These are phyloP conservation scores for Meliscaeva auricollis DNA, from an alignment of 2,888 invertebrate genomes.

Conservation along the genomic window DNA sequence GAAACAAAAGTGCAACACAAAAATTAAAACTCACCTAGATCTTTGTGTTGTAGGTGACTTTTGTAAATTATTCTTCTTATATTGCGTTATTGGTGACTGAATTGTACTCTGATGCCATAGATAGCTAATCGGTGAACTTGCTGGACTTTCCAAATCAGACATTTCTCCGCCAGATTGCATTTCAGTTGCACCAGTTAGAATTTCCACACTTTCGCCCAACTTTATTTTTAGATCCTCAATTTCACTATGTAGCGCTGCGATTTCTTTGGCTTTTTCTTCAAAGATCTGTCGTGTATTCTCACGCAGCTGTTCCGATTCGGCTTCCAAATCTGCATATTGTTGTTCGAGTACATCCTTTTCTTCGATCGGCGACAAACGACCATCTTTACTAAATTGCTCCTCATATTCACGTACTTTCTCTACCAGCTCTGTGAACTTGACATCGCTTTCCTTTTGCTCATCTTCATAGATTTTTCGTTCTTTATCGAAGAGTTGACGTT, in stretches of 20 bases:
- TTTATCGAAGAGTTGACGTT: slow-evolving; percentile 88
- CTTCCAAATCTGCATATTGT: slow-evolving; percentile 89
- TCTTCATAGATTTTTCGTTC: slow-evolving; percentile 89
- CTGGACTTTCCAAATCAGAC: slow-evolving; percentile 80
- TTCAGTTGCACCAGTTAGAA: slow-evolving; percentile 82
- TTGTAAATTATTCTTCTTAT: slow-evolving; percentile 55
- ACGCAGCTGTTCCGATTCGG: slow-evolving; percentile 87
- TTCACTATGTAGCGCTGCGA: slow-evolving; percentile 85
- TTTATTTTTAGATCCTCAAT: slow-evolving; percentile 84
- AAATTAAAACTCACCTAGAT: slow-evolving; percentile 61
- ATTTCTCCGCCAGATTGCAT: slow-evolving; percentile 79
- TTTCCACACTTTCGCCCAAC: slow-evolving; percentile 82
- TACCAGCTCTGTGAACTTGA: slow-evolving; percentile 90
- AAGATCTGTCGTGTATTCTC: slow-evolving; percentile 85
- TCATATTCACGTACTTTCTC: slow-evolving; percentile 92
- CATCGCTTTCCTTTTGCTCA: slow-evolving; percentile 90
- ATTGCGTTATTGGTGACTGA: slow-evolving; percentile 80
- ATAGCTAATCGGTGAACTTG: slow-evolving; percentile 84
- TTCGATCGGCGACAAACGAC: slow-evolving; percentile 90
- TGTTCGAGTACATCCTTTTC: slow-evolving; percentile 90
- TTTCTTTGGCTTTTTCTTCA: slow-evolving; percentile 86
- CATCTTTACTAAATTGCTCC: slow-evolving; percentile 88
- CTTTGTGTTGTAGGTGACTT: slow-evolving; percentile 47
- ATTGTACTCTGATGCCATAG: slow-evolving; percentile 85
- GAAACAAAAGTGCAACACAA: no score